phyloP scores from a whole-genome alignment of 1,140 invertebrate genomes.

The Aphaenogaster ashmeadi region DNA sequence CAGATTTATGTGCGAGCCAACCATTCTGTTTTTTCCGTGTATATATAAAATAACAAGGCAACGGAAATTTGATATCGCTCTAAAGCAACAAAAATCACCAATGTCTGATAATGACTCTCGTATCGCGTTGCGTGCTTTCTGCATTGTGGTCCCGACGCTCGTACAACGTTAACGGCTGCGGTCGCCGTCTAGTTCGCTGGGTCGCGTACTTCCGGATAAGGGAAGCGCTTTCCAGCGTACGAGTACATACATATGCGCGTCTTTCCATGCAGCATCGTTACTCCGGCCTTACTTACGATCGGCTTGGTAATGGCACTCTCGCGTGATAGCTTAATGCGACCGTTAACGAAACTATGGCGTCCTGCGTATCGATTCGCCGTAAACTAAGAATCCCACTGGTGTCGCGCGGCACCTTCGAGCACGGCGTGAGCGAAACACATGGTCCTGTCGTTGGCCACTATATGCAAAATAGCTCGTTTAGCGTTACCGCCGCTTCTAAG shows the following conservation, averaged over 20 bases:
- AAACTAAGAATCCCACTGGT: constrained; percentile 79
- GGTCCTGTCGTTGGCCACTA: neutral
- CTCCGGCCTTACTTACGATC: constrained; percentile 77
- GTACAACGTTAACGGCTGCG: constrained; percentile 17
- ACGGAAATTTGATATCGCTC: neutral
- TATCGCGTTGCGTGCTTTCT: constrained; percentile 51
- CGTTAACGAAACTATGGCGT: constrained; percentile 83
- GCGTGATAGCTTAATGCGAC: constrained; percentile 83
- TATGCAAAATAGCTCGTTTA: constrained; percentile 55
- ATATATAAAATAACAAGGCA: neutral
- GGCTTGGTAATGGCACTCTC: constrained; percentile 77
- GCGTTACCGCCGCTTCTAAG: neutral
- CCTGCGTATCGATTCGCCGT: constrained; percentile 81
- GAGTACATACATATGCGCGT: constrained; percentile 32
- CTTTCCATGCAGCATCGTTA: constrained; percentile 69
- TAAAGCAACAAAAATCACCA: neutral
- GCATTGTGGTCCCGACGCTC: constrained; percentile 35
- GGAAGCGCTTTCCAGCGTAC: constrained; percentile 40
- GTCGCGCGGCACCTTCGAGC: constrained; percentile 16
- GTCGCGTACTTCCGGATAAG: constrained; percentile 33
- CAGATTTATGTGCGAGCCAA: no score
- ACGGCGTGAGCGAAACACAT: constrained; percentile 47
- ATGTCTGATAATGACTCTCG: constrained; percentile 23
- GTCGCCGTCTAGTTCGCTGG: constrained; percentile 34
- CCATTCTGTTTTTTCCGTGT: no score